Base-by-base conservation (phyloP, 1,140 invertebrate species). In the Bombus huntii region DNA sequence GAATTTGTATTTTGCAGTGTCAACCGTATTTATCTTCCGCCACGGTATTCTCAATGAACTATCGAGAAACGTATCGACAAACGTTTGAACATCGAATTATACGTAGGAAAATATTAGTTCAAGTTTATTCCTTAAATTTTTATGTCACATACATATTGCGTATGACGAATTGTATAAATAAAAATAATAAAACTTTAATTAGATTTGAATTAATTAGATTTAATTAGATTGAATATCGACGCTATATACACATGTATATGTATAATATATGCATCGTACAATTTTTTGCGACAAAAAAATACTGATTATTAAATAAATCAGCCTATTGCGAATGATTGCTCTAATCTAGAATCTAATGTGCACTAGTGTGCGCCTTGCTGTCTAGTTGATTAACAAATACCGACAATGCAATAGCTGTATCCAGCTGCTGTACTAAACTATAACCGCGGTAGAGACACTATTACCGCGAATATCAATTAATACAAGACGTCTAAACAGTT, bases 401-500 rank as follows among this genome's bases (percentile, higher is more conserved):
- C 22, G 12, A 42, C 81, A 65, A 83, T 77, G 53, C 73, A 62
- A 75, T n/a, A 74, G 10, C 53, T 44, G 15, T 59, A 79, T 72
- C 62, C 59, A 12, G 34, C 31, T 31, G 22, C 47, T 44, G 34
- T 53, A 68, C 37, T 71, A 78, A 74, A 70, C 25, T 42, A 77
- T 62, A 22, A 44, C 28, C 42, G n/a, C 34, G 6, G 37, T 68
- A 0, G 70, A 42, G 47, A 53, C 47, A 8, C 47, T 53, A 53
- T 53, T 53, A 53, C 47, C 47, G 47, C 72, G 72, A 73, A 88
- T 62, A 65, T 66, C 12, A 68, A 89, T 47, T 77, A 42, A 77
- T 18, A 83, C 42, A 80, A 87, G 70, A 81, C 88, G 70, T 42
- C 57, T 89, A 89, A 81, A 39, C 42, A 59, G 42, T 86, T 71